Conservation (phyloP, 2,113 vertebrate genomes). For the Misgurnus anguillicaudatus region DNA sequence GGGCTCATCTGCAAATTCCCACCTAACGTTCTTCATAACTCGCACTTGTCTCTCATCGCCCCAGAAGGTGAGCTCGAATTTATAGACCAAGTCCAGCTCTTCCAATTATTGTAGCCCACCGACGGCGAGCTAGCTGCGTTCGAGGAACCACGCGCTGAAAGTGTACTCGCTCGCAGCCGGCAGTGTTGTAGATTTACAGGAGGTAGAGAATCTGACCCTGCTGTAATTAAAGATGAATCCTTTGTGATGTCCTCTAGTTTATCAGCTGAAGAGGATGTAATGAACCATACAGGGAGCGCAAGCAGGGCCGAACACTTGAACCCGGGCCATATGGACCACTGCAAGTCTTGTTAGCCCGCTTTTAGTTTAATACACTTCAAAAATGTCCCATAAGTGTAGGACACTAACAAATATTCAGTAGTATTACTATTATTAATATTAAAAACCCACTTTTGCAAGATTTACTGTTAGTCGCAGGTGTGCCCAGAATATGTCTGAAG, state of each 20-base stretch:
- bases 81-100: neutral
- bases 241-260: constrained; percentile 51
- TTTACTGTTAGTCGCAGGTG: too few species aligned
- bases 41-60: constrained; percentile 7
- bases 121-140: neutral
- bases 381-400: too few species aligned
- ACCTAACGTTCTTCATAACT: constrained; percentile 6
- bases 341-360: neutral
- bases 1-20: neutral
- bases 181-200: constrained; percentile 47
- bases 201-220: constrained; percentile 46
- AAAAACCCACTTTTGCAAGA: too few species aligned
- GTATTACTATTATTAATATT: too few species aligned
- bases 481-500: too few species aligned
- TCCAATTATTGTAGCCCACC: neutral
- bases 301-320: constrained; percentile 2
- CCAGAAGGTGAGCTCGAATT: constrained; percentile 5
- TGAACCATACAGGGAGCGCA: constrained; percentile 51
- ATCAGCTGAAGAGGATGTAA: constrained; percentile 51
- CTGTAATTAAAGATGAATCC: constrained; percentile 54
- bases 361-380: neutral
- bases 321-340: constrained; percentile 30
- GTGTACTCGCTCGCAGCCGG: neutral
- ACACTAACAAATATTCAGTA: too few species aligned
- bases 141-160: neutral